Base-by-base conservation (phyloP, 2,797 vertebrate species). In the Gymnothorax reevesii region DNA sequence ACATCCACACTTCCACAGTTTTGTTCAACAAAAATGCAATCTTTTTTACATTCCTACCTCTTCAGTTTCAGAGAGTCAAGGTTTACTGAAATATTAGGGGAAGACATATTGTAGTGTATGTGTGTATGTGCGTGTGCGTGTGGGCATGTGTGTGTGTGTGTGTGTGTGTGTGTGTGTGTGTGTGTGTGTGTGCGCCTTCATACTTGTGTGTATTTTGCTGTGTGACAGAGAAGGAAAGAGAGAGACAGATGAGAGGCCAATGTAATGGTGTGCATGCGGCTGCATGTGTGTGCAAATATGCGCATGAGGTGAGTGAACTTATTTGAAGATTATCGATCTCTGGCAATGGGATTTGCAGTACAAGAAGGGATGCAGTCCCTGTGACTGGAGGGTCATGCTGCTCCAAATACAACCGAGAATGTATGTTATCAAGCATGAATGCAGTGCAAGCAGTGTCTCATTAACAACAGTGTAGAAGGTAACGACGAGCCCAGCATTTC, bases 361-460 rank as follows among this genome's bases (percentile, higher is more conserved):
- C 42, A 83, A 86, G 77, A 86, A 42, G 83, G 82, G 55, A 86
- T 85, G 59, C 15, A 59, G 57, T 52, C 73, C 27, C 62, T 90
- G 7, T 62, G 57, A 88, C 77, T 77, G 84, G 84, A 87, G 88
- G 86, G 89, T 90, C 87, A 89, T 87, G 86, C 84, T 79, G 84
- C 86, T 86, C 87, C 83, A 89, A 86, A 90, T 87, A 87, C 86
- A 87, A 90, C 89, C 88, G 86, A 90, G 89, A 89, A 90, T 90
- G 83, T 88, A 89, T 89, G 88, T 42, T 42, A 42, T 42, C 33
- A 86, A 86, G 69, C 87, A 83, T 87, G 87, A 87, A 42, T 42
- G 33, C 33, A 42, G 1, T 42, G 33, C 33, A 42, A 42, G 33
- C 33, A 42, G 25, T 73, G 0, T 12, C 27, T 73, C 25, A 73